phyloP scores from a whole-genome alignment of 2,113 vertebrate genomes.

The Pyxicephalus adspersus region DNA sequence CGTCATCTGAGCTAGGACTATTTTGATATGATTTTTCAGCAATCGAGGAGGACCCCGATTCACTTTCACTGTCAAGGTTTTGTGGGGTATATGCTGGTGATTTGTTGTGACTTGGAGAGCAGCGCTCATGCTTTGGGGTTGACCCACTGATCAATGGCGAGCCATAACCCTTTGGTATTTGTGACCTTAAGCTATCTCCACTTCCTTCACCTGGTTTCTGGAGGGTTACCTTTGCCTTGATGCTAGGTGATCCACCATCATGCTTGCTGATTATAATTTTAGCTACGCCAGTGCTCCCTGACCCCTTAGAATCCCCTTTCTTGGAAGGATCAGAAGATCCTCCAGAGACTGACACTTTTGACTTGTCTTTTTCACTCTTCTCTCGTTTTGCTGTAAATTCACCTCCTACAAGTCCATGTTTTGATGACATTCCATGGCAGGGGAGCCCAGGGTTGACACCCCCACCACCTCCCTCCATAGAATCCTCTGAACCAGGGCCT shows the following conservation, averaged over 20 bases:
- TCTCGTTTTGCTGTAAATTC: conserved; percentile 91
- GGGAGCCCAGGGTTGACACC: conserved; percentile 74
- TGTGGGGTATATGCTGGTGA: conserved; percentile 95
- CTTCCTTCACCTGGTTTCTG: conserved; percentile 92
- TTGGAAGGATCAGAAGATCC: conserved; percentile 84
- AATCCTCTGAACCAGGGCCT: conserved; percentile 88
- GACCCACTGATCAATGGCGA: conserved; percentile 96
- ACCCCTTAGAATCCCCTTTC: conserved; percentile 85
- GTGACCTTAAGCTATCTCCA: conserved; percentile 85
- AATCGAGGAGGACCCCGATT: conserved; percentile 93
- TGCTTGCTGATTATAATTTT: conserved; percentile 99
- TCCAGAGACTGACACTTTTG: conserved; percentile 86
- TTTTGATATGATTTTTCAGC: conserved; percentile 98
- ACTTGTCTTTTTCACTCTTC: conserved; percentile 94
- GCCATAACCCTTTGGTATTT: conserved; percentile 89
- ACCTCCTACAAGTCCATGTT: conserved; percentile 83
- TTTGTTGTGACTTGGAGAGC: conserved; percentile 96
- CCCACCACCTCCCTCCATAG: conserved; percentile 80
- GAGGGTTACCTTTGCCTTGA: conserved; percentile 95
- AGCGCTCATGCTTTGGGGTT: conserved; percentile 95
- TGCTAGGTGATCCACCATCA: conserved; percentile 94
- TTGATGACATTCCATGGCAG: conserved; percentile 80
- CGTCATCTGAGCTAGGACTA: conserved; percentile 94
- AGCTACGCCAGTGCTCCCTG: conserved; percentile 86
- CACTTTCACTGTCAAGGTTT: conserved; percentile 95